Conservation (phyloP, 2,888 invertebrate genomes). For the Napeogenes sylphis region DNA sequence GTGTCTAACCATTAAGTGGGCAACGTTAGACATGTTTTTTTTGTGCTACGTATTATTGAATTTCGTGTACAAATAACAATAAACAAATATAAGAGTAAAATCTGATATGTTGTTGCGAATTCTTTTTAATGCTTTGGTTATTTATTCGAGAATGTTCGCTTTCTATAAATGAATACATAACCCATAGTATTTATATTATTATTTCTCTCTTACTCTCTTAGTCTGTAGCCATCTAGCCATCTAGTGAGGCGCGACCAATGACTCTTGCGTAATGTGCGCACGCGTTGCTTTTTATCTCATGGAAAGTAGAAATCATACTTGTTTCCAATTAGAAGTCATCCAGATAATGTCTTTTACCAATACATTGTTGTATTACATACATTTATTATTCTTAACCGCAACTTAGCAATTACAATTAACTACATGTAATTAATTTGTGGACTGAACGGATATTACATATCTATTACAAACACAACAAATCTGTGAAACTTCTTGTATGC, state of each 20-base stretch:
- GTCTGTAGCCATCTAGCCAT: conserved; percentile 13
- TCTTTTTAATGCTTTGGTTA: too few species aligned
- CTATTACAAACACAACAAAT: conserved; percentile 6
- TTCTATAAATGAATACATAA: too few species aligned
- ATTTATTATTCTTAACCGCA: background rate
- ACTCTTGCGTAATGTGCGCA: conserved; percentile 27
- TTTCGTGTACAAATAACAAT: too few species aligned
- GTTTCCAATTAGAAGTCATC: background rate
- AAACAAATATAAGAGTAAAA: too few species aligned
- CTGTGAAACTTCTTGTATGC: background rate
- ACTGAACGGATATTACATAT: conserved; percentile 3
- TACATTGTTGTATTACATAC: background rate
- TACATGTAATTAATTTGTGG: conserved; percentile 2
- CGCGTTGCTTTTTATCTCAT: conserved; percentile 27
- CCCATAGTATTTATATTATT: too few species aligned
- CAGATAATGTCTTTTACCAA: background rate
- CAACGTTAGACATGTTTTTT: too few species aligned
- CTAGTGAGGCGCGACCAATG: conserved; percentile 20
- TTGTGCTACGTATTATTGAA: too few species aligned
- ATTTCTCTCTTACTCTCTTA: conserved; percentile 3
- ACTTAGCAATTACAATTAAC: conserved; percentile 4
- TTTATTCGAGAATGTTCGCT: too few species aligned
- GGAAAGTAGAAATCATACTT: conserved; percentile 24
- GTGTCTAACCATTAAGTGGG: too few species aligned
- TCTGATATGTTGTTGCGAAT: too few species aligned